Conservation (phyloP, 2,113 vertebrate species). For the Hyaena hyaena region DNA sequence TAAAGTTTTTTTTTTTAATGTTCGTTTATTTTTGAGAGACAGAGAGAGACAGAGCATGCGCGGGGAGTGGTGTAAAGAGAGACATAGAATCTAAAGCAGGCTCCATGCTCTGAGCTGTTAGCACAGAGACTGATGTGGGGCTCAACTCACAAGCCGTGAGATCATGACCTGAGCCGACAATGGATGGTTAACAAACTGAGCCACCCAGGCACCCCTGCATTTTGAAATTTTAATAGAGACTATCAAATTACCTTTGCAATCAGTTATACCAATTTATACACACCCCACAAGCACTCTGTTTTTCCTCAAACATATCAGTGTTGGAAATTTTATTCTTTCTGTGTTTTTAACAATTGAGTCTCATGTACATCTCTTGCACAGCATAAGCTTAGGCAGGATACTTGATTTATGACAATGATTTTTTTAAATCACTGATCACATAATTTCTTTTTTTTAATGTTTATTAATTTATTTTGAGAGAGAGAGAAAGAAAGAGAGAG, state of each 20-base stretch:
- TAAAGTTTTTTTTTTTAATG: background rate
- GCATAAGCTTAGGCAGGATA: background rate
- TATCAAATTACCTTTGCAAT: background rate
- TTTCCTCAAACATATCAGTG: background rate
- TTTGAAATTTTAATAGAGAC: background rate
- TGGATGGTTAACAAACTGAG: too few species aligned
- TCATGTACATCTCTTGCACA: background rate
- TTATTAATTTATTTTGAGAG: too few species aligned
- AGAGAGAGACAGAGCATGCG: too few species aligned
- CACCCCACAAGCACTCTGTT: background rate
- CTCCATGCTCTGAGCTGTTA: too few species aligned
- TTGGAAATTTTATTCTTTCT: background rate
- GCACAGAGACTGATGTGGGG: too few species aligned
- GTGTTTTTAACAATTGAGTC: background rate
- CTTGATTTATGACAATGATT: background rate
- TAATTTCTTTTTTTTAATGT: background rate
- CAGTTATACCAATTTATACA: background rate
- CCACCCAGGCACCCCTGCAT: background rate
- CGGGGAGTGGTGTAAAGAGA: too few species aligned
- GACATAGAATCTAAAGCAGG: too few species aligned
- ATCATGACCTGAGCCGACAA: too few species aligned
- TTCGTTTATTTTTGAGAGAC: too few species aligned
- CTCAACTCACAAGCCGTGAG: too few species aligned
- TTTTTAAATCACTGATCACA: background rate
- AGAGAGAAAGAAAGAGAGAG: too few species aligned